Percentiles rank a stretch among this genome's conserved stretches.
Conservation (phyloP, 2,113 vertebrate species). For the Andinoacara biseriatus region DNA sequence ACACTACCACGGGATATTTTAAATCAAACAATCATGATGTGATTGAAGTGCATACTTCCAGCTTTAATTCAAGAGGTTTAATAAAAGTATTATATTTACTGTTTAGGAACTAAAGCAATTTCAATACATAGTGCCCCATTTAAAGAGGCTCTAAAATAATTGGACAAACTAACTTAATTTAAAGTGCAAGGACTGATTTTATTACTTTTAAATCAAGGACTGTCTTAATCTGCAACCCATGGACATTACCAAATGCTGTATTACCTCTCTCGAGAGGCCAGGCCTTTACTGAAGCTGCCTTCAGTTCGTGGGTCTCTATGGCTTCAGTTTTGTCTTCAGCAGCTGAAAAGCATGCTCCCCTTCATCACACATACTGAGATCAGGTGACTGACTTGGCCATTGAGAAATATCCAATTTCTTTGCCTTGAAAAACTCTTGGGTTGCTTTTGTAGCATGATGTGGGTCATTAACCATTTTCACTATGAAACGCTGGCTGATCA, state of each 20-base stretch:
- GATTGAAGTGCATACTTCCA: neutral
- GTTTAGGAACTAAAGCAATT: neutral
- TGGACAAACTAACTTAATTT: neutral
- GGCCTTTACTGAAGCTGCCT: neutral
- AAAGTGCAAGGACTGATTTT: neutral
- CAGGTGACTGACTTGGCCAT: neutral
- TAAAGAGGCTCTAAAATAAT: neutral
- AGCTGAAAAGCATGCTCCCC: neutral
- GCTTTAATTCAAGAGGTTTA: neutral
- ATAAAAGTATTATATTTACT: neutral
- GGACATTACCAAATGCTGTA: neutral
- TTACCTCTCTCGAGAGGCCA: neutral
- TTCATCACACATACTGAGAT: too few species aligned
- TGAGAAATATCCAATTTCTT: neutral
- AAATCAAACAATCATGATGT: neutral
- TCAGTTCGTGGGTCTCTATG: neutral
- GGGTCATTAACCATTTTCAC: neutral
- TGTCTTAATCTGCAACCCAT: neutral
- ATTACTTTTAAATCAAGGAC: neutral
- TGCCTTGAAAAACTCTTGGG: neutral
- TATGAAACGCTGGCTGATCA: neutral
- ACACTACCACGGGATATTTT: fast-evolving
- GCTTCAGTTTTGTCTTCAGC: neutral
- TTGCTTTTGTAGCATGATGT: neutral
- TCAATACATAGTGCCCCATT: neutral